Conservation (phyloP, 2,113 vertebrate genomes). For the Phoenicopterus ruber region DNA sequence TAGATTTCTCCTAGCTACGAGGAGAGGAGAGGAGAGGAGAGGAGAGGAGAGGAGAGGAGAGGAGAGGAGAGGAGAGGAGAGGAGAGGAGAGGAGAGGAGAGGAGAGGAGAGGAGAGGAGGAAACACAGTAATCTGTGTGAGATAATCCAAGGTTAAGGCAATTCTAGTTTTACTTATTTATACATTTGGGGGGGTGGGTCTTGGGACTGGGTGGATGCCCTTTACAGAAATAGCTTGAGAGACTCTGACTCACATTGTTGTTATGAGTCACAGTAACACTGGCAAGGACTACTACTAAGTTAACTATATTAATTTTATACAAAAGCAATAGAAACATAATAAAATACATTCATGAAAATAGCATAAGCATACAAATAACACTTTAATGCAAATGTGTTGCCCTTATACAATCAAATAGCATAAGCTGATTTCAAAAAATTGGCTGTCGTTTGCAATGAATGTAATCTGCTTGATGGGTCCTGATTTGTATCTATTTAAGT, state of each 20-base stretch:
- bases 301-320: not conserved
- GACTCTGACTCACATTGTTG: slow-evolving; percentile 12
- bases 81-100: not conserved
- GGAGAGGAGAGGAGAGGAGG: not conserved
- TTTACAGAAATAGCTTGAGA: not conserved
- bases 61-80: not conserved
- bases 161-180: not conserved
- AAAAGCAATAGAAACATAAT: not conserved
- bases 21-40: not conserved
- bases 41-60: not conserved
- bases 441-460: not conserved
- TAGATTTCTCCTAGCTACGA: not conserved
- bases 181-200: not conserved
- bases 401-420: not conserved
- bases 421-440: not conserved
- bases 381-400: not conserved
- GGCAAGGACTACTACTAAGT: not conserved
- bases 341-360: not conserved
- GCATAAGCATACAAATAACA: not conserved
- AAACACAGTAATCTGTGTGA: not conserved
- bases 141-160: not conserved
- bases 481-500: not conserved
- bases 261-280: not conserved
- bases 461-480: not conserved
- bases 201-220: not conserved